These are phyloP conservation scores for Charina bottae DNA, from an alignment of 2,113 vertebrate genomes.

Conservation along the genomic window DNA sequence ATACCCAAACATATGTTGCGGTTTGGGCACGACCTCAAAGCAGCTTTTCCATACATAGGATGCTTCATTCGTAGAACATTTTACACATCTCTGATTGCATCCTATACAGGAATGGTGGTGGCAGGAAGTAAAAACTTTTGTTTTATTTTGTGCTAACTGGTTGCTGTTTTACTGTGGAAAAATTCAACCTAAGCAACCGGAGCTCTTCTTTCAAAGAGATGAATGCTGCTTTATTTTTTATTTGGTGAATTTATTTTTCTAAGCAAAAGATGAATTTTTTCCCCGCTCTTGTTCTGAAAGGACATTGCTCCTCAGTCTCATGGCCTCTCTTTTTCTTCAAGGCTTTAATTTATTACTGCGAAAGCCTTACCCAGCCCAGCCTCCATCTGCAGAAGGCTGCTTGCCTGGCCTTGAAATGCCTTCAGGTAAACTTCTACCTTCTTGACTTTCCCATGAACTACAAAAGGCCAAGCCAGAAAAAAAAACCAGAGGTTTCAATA, in stretches of 20 bases:
- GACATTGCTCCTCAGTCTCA: neutral
- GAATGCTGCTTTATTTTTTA: neutral
- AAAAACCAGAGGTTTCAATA: neutral
- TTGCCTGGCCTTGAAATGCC: constrained; percentile 87
- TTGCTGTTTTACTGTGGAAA: neutral
- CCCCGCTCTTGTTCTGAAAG: neutral
- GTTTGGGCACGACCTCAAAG: neutral
- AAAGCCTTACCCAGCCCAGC: constrained; percentile 85
- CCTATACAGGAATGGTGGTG: neutral
- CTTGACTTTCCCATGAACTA: constrained; percentile 30
- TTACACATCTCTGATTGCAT: neutral
- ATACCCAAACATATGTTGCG: neutral
- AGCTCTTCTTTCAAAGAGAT: neutral
- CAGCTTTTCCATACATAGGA: neutral
- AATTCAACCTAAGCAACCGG: neutral
- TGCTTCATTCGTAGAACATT: neutral
- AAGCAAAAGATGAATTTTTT: neutral
- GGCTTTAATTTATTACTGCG: constrained; percentile 91
- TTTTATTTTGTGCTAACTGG: neutral
- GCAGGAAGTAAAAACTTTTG: neutral
- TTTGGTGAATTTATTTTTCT: neutral
- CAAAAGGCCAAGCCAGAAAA: constrained; percentile 16
- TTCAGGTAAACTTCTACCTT: constrained; percentile 80
- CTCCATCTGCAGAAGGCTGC: constrained; percentile 86
- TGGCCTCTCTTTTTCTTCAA: constrained; percentile 62